Conservation (phyloP, 2,113 vertebrate species). For the Solenodon paradoxus region DNA sequence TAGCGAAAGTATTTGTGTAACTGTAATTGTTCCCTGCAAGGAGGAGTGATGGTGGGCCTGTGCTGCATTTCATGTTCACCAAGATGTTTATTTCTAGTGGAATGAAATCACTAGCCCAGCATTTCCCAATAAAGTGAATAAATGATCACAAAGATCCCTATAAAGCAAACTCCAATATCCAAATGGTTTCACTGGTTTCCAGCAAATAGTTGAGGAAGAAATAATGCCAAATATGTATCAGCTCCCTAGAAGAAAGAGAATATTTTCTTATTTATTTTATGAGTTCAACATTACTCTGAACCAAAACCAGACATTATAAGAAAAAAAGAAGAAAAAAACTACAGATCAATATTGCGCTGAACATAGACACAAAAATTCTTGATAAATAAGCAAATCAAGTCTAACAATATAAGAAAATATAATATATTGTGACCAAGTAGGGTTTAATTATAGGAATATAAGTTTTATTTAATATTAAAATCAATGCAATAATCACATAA, state of each 20-base stretch:
- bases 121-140: not conserved
- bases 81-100: not conserved
- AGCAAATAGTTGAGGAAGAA: not conserved
- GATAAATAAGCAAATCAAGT: constrained; percentile 21
- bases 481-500: not conserved
- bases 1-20: not conserved
- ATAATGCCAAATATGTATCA: not conserved
- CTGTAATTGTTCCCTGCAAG: not conserved
- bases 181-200: not conserved
- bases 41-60: not conserved
- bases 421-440: not conserved
- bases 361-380: not conserved
- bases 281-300: not conserved
- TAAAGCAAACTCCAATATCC: not conserved
- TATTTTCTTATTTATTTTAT: not conserved
- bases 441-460: not conserved
- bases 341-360: not conserved
- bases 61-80: not conserved
- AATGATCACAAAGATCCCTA: not conserved
- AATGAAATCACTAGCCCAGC: not conserved
- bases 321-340: not conserved
- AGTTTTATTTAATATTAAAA: not conserved
- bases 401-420: not conserved
- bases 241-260: not conserved
- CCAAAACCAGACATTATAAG: not conserved